A percentile compares a stretch with the other conserved stretches of the same genome.
Conservation (phyloP, 2,113 vertebrate species). For the Psittacula cyanocephala region DNA sequence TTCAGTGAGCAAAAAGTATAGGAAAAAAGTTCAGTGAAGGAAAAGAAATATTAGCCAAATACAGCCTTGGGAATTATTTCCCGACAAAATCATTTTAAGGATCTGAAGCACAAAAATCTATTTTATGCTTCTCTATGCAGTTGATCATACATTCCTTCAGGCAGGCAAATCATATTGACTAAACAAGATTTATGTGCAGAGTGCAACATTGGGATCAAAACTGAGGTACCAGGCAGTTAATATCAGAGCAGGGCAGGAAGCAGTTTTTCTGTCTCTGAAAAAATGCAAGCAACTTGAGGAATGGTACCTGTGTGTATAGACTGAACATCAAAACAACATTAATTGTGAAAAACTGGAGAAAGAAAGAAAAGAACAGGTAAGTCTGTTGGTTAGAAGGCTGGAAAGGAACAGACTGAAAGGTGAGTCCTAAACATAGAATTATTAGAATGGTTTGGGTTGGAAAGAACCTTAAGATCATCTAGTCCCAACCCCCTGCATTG, state of each 20-base stretch:
- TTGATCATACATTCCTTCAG: conserved; percentile 23
- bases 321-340: background rate
- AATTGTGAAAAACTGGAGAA: background rate
- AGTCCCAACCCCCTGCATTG: background rate
- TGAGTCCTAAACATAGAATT: background rate
- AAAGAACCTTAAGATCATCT: background rate
- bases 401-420: background rate
- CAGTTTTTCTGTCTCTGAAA: background rate
- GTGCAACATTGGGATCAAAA: background rate
- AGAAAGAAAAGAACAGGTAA: background rate
- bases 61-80: conserved; percentile 2
- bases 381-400: background rate
- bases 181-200: conserved; percentile 20
- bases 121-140: background rate
- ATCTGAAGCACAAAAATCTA: conserved; percentile 28
- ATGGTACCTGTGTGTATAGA: background rate
- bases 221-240: background rate
- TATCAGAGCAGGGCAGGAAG: background rate
- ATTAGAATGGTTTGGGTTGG: background rate
- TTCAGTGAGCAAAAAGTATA: background rate
- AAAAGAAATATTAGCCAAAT: background rate
- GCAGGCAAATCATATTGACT: conserved; percentile 11
- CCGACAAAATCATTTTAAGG: background rate
- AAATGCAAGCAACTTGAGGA: background rate
- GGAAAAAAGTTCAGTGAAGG: background rate